phyloP scores from a whole-genome alignment of 2,888 invertebrate genomes.

The Ptychoptera contaminata region DNA sequence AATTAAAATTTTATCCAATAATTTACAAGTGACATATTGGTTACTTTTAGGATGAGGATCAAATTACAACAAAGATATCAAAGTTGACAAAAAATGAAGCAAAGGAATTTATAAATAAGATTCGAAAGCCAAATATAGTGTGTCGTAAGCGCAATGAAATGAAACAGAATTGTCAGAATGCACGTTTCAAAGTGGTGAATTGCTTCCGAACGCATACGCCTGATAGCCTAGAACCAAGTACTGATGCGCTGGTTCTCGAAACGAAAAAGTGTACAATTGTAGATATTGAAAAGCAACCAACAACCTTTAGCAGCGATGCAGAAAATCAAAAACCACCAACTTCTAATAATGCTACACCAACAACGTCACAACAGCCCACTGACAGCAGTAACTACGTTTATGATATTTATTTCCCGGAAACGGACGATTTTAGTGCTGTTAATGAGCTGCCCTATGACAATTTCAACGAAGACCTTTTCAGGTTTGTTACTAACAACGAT shows the following conservation, averaged over 20 bases:
- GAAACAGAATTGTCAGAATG: slow-evolving; percentile 32
- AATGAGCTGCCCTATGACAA: slow-evolving; percentile 15
- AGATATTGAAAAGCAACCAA: slow-evolving; percentile 36
- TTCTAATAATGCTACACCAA: slow-evolving; percentile 8
- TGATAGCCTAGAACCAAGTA: slow-evolving; percentile 15
- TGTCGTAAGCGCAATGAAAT: slow-evolving; percentile 32
- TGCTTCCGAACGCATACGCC: slow-evolving; percentile 33
- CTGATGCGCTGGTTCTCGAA: not conserved
- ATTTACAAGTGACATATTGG: not conserved
- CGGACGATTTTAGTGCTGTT: slow-evolving; percentile 32
- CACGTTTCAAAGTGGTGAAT: slow-evolving; percentile 43
- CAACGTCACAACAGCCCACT: slow-evolving; percentile 13
- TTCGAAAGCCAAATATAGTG: slow-evolving; percentile 29
- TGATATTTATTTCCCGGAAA: slow-evolving; percentile 43
- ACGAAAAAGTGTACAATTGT: slow-evolving; percentile 34
- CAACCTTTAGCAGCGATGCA: not conserved
- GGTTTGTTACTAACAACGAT: slow-evolving; percentile 30
- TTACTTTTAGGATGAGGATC: slow-evolving; percentile 29
- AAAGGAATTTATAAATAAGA: slow-evolving; percentile 33
- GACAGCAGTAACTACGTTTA: slow-evolving; percentile 35
- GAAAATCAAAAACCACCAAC: slow-evolving; percentile 7
- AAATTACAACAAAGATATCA: slow-evolving; percentile 29
- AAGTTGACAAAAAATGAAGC: slow-evolving; percentile 33
- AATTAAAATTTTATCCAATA: not conserved
- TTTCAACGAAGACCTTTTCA: slow-evolving; percentile 20